These are phyloP conservation scores for Caenorhabditis sinica DNA, from an alignment of 2,888 invertebrate species.

Conservation along the genomic window DNA sequence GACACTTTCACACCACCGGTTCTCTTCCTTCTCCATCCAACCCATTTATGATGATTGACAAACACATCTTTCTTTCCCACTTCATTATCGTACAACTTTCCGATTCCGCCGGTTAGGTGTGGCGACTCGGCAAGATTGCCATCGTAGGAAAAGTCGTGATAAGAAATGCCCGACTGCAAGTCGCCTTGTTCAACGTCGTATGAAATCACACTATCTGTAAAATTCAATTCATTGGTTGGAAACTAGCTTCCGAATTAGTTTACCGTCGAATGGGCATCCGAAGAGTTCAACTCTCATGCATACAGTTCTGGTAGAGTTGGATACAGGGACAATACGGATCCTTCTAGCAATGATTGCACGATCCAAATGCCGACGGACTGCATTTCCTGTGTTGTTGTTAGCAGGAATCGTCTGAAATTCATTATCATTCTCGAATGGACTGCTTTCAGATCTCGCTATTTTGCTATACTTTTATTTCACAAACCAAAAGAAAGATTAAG, in stretches of 20 bases:
- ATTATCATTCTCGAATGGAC: not conserved
- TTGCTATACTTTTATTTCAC: too few relatives aligned
- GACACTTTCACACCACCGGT: conserved; percentile 85
- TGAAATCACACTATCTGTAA: conserved; percentile 26
- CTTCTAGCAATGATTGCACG: conserved; percentile 90
- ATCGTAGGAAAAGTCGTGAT: conserved; percentile 87
- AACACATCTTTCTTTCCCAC: conserved; percentile 85
- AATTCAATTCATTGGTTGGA: not conserved
- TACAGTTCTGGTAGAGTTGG: conserved; percentile 90
- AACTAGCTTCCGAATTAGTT: conserved; percentile 75
- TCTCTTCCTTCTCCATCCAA: conserved; percentile 89
- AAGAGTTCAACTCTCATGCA: conserved; percentile 95
- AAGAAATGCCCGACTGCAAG: conserved; percentile 61
- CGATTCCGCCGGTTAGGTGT: conserved; percentile 90
- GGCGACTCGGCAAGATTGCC: conserved; percentile 76
- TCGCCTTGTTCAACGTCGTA: conserved; percentile 86
- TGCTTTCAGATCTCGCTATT: not conserved
- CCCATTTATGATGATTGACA: conserved; percentile 88
- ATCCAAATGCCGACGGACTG: conserved; percentile 89
- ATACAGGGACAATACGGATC: conserved; percentile 92
- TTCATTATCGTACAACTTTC: conserved; percentile 89
- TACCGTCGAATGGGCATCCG: conserved; percentile 92
- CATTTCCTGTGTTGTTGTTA: conserved; percentile 92
- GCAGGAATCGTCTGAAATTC: conserved; percentile 89
- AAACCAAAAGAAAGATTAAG: not conserved